Conservation (phyloP, 2,797 vertebrate genomes). For the Dendrocincla fuliginosa region DNA sequence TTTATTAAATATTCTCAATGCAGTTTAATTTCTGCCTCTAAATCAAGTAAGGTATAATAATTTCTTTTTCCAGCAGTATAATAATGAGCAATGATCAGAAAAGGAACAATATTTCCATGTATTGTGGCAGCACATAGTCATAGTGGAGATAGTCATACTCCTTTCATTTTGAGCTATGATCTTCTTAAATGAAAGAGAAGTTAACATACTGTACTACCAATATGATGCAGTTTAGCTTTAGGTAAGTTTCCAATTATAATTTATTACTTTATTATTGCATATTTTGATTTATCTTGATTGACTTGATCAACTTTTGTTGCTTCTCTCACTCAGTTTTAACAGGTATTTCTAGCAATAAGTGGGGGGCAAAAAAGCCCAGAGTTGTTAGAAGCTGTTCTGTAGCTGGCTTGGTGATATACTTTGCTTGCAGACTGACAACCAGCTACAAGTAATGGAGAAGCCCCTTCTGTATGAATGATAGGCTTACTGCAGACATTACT, state of each 20-base stretch:
- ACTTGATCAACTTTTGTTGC: background rate
- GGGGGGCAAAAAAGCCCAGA: too few relatives aligned
- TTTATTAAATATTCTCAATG: background rate
- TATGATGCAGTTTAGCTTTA: background rate
- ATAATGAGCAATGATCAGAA: background rate
- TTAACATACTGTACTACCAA: background rate
- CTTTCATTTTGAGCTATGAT: background rate
- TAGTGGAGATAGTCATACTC: background rate
- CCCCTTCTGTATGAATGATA: background rate
- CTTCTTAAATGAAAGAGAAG: background rate
- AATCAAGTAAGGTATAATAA: background rate
- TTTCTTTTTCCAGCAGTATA: background rate
- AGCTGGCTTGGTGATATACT: background rate
- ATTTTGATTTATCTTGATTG: background rate
- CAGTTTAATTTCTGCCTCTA: background rate
- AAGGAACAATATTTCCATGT: background rate
- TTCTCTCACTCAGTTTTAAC: background rate
- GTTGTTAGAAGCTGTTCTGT: fast-evolving
- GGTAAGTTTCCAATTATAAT: background rate
- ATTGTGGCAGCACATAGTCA: background rate
- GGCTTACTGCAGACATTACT: background rate
- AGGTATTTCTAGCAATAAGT: background rate
- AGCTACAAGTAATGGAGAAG: background rate
- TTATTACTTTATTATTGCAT: background rate
- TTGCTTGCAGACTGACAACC: background rate